Evolutionary conservation across 2,797 vertebrate species (phyloP).

Genomic region (Labeo calbasu): DNA sequence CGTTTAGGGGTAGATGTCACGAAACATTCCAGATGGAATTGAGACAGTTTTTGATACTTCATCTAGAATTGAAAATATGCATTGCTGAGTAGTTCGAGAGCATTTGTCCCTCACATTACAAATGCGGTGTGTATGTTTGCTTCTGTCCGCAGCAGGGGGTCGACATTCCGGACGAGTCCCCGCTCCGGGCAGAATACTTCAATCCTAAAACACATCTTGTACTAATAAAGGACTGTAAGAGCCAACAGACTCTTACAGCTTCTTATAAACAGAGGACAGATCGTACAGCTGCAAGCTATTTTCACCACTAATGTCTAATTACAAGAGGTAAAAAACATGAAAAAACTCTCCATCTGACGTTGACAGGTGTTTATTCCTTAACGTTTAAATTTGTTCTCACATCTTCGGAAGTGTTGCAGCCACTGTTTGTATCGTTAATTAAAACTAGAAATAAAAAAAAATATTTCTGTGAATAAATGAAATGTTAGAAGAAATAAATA

Average conservation of each 20-base stretch:
- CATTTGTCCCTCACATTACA: neutral
- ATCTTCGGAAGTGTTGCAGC: neutral
- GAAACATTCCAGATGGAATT: neutral
- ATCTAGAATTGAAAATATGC: neutral
- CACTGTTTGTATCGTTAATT: neutral
- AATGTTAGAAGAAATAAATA: neutral
- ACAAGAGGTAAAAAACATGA: neutral
- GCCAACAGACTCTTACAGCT: slow-evolving; percentile 19
- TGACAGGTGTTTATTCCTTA: slow-evolving; percentile 37
- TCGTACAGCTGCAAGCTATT: slow-evolving; percentile 12
- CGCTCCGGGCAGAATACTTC: slow-evolving; percentile 10
- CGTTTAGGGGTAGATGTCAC: neutral
- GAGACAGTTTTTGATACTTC: neutral
- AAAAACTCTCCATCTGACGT: neutral
- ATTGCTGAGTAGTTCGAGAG: neutral
- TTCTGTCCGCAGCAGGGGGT: slow-evolving; percentile 34
- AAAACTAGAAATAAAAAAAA: neutral
- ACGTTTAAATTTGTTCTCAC: neutral
- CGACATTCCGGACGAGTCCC: neutral
- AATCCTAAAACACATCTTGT: slow-evolving; percentile 37
- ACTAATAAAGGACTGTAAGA: slow-evolving; percentile 38
- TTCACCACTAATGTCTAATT: slow-evolving; percentile 29
- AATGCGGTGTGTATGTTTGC: slow-evolving; percentile 1
- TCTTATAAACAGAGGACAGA: slow-evolving; percentile 27
- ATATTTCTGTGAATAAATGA: neutral